These are phyloP conservation scores for Bungarus multicinctus DNA, from an alignment of 2,113 vertebrate genomes.

Conservation along the genomic window DNA sequence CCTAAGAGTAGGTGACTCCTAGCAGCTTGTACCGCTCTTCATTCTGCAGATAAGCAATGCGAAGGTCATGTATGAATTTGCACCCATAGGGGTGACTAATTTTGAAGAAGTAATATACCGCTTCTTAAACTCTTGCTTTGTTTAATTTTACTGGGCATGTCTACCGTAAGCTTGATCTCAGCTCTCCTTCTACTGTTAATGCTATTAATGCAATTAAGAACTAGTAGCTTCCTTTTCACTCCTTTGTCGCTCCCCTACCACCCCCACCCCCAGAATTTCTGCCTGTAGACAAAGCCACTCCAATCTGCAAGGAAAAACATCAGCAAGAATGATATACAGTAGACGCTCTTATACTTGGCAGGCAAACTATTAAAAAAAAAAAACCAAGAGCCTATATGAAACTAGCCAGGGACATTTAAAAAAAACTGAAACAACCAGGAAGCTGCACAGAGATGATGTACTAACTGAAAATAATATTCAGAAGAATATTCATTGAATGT, in stretches of 20 bases:
- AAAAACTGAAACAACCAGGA: neutral
- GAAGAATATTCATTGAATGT: neutral
- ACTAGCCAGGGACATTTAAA: neutral
- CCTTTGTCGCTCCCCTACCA: no score
- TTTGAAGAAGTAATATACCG: neutral
- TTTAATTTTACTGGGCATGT: neutral
- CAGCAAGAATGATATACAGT: neutral
- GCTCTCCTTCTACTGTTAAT: neutral
- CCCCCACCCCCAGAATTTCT: neutral
- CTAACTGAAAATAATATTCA: neutral
- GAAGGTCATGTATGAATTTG: neutral
- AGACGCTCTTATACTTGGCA: neutral
- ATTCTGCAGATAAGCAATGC: neutral
- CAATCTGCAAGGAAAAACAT: neutral
- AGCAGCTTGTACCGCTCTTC: neutral
- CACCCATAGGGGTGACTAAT: neutral
- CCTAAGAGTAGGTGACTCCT: neutral
- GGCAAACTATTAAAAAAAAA: neutral
- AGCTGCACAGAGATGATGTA: neutral
- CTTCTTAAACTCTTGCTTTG: neutral
- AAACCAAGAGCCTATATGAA: neutral
- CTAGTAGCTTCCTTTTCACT: neutral
- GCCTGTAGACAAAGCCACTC: neutral
- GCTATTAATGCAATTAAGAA: neutral
- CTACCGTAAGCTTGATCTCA: neutral